Percentiles rank a stretch among this genome's conserved stretches.
These are phyloP conservation scores for Coronaproctus castanopsis DNA, from an alignment of 2,888 invertebrate species.

Conservation along the genomic window DNA sequence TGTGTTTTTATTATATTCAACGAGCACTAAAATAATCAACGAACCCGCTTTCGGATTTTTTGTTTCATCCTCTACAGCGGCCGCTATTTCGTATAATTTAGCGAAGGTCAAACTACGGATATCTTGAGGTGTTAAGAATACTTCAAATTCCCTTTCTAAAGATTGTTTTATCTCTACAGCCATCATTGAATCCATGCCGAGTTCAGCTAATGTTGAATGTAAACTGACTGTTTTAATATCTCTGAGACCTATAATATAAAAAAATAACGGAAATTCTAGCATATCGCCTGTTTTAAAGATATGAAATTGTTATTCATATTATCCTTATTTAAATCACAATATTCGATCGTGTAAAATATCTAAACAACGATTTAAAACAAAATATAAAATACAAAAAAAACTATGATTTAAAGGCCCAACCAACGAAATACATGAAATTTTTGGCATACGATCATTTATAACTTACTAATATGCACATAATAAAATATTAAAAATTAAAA, in stretches of 20 bases:
- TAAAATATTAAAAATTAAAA: no score
- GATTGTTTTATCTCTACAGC: constrained; percentile 89
- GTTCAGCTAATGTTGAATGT: constrained; percentile 57
- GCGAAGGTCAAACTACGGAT: constrained; percentile 60
- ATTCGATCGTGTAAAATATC: no score
- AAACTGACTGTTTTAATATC: constrained; percentile 48
- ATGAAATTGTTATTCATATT: no score
- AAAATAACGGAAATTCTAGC: not conserved
- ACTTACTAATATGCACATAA: no score
- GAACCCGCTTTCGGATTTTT: constrained; percentile 1
- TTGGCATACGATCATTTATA: no score
- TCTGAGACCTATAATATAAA: constrained; percentile 31
- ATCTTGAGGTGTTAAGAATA: constrained; percentile 67
- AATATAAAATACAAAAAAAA: no score
- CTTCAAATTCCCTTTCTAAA: constrained; percentile 69
- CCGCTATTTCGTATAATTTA: constrained; percentile 30
- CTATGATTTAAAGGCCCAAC: no score
- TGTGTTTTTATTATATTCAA: not conserved
- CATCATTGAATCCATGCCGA: constrained; percentile 95
- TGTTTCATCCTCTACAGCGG: constrained; percentile 16
- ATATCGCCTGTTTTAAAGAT: no score
- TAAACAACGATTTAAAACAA: no score
- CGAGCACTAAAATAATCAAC: not conserved
- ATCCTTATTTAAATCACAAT: no score
- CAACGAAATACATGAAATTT: no score